phyloP scores from a whole-genome alignment of 2,113 vertebrate species.

The Lepus europaeus region DNA sequence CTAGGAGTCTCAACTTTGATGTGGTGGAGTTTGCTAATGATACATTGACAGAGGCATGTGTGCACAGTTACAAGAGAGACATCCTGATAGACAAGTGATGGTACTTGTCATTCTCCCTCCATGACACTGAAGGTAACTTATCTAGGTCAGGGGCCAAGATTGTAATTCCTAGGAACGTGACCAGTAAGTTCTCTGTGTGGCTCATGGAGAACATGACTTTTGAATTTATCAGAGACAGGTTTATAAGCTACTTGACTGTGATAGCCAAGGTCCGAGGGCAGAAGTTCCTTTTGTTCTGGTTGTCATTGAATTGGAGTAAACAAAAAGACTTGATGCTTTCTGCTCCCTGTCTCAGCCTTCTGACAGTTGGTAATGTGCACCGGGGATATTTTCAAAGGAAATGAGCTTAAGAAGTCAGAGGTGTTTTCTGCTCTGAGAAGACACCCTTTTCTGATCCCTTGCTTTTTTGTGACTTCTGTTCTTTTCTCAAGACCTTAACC shows the following conservation, averaged over 20 bases:
- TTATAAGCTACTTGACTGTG: not conserved
- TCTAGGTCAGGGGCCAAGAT: not conserved
- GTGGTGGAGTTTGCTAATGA: slow-evolving; percentile 91
- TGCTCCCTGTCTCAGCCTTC: not conserved
- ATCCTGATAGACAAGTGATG: not conserved
- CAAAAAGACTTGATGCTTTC: not conserved
- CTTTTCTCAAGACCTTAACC: not conserved
- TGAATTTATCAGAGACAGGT: not conserved
- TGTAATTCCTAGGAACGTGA: not conserved
- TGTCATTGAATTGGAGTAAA: not conserved
- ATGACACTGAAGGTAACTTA: not conserved
- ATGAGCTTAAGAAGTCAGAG: not conserved
- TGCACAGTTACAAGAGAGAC: slow-evolving; percentile 80
- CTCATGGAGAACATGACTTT: not conserved
- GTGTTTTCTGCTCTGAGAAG: not conserved
- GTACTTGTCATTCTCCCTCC: no score
- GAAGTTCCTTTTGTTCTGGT: not conserved
- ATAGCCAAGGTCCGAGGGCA: not conserved
- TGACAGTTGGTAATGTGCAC: no score
- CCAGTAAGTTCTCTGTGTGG: not conserved
- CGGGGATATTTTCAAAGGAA: not conserved
- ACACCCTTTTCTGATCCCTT: not conserved
- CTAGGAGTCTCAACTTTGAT: slow-evolving; percentile 91
- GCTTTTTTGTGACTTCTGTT: not conserved
- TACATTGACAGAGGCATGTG: slow-evolving; percentile 85